Conservation (phyloP, 1,140 invertebrate species). For the Ceratina australensis region DNA sequence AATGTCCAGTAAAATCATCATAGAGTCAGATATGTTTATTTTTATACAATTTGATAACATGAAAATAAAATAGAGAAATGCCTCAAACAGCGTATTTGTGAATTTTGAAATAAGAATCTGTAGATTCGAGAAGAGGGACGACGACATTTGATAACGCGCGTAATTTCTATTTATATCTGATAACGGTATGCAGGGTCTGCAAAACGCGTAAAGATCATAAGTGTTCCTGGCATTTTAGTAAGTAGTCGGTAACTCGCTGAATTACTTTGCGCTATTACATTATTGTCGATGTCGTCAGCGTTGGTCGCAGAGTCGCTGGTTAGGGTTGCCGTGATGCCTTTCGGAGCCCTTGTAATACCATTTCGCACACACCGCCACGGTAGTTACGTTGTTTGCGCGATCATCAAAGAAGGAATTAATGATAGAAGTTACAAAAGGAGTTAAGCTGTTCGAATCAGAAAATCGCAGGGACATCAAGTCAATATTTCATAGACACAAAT, state of each 20-base stretch:
- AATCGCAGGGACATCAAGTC: too few species aligned
- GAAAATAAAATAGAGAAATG: neutral
- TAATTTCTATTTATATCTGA: neutral
- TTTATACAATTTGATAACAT: too few species aligned
- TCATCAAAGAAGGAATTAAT: neutral
- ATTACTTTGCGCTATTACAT: slow-evolving; percentile 67
- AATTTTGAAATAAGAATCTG: neutral
- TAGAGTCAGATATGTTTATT: too few species aligned
- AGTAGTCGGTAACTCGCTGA: slow-evolving; percentile 66
- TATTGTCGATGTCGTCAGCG: slow-evolving; percentile 66
- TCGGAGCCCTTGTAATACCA: slow-evolving; percentile 46
- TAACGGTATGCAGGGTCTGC: slow-evolving; percentile 26
- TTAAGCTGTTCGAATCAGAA: neutral
- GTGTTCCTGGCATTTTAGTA: slow-evolving; percentile 61
- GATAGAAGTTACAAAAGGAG: too few species aligned
- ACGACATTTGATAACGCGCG: neutral
- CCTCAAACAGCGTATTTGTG: too few species aligned
- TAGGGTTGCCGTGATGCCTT: slow-evolving; percentile 51
- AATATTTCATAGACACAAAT: too few species aligned
- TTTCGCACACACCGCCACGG: slow-evolving; percentile 13
- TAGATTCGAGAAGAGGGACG: neutral
- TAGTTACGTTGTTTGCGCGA: slow-evolving; percentile 1
- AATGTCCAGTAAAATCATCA: too few species aligned
- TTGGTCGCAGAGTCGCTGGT: slow-evolving; percentile 56
- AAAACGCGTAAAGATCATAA: slow-evolving; percentile 58